Base-by-base conservation (phyloP, 1,140 invertebrate genomes). In the Steinernema khuongi region DNA sequence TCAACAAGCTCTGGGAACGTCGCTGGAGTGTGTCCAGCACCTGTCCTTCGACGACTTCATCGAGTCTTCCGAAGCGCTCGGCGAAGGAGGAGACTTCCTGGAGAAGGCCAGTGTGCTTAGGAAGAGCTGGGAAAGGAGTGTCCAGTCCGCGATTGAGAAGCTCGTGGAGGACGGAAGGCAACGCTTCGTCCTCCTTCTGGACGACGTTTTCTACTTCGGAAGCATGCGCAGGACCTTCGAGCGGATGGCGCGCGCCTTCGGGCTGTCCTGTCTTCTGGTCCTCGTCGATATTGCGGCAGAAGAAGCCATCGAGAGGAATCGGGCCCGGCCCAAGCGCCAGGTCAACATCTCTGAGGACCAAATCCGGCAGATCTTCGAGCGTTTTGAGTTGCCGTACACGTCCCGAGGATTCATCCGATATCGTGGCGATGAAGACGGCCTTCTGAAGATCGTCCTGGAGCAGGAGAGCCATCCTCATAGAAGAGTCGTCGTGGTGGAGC, bases 191-290 rank as follows among this genome's bases (percentile, higher is more conserved):
- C 69, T 76, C 17, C 69, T 76, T 11, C 67, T 76, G 1, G 75
- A 76, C 66, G 75, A 76, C 75, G 44, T 72, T 31, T 72, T 76
- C 41, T 76, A 76, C 43, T 44, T 76, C 19, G n/a, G 44, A 22
- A 76, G 75, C 67, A 76, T 76, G 75, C 74, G 75, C 32, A 2
- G 75, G 14, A 66, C 74, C 2, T 76, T 76, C 67, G 74, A 77
- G 60, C 26, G 75, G 26, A 50, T 71, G 66, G 75, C 75, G 14
- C 1, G 68, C 14, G 31, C 67, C 1, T 19, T 31, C 18, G 75
- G 75, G 44, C 31, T 71, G 14, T 18, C 19, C 22, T 77, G 32
- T 33, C 17, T 30, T 18, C 14, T 41, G n/a, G 19, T 72, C 11
- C 31, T 60, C 68, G 67, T 76, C 7, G 36, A 67, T 30, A n/a